A percentile compares a stretch with the other conserved stretches of the same genome.
phyloP scores from a whole-genome alignment of 2,888 invertebrate species.

The Melanostoma mellinum region DNA sequence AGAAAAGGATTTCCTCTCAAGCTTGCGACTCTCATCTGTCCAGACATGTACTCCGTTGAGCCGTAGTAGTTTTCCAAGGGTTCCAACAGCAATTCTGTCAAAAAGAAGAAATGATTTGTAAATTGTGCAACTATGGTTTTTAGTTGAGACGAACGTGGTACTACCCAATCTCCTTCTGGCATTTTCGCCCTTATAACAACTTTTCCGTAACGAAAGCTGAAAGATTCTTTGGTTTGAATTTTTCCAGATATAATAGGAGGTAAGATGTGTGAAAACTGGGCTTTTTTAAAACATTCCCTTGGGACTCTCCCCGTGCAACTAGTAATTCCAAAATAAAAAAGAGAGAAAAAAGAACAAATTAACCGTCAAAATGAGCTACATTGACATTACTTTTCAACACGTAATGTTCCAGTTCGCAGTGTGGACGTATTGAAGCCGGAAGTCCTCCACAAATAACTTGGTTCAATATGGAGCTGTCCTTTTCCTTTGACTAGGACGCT shows the following conservation, averaged over 20 bases:
- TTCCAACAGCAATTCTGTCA: conserved; percentile 86
- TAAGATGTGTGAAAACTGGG: conserved; percentile 82
- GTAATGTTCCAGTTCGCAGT: not conserved
- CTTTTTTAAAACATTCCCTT: not conserved
- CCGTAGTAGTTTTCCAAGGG: conserved; percentile 86
- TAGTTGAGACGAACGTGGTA: conserved; percentile 85
- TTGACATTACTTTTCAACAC: not conserved
- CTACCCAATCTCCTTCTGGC: conserved; percentile 90
- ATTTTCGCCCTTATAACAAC: conserved; percentile 88
- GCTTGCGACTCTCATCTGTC: conserved; percentile 88
- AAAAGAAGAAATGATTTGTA: not conserved
- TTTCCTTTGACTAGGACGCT: conserved; percentile 77
- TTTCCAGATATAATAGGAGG: conserved; percentile 87
- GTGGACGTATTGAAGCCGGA: conserved; percentile 58
- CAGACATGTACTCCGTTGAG: conserved; percentile 84
- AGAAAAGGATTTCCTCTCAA: conserved; percentile 86
- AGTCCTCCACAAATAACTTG: conserved; percentile 75
- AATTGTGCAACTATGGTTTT: not conserved
- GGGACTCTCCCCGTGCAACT: conserved; percentile 13
- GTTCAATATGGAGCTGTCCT: conserved; percentile 79
- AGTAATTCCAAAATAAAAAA: conserved; percentile 73
- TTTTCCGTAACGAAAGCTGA: conserved; percentile 88
- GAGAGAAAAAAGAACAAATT: not conserved
- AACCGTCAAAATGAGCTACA: not conserved
- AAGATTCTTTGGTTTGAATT: conserved; percentile 85